Evolutionary conservation across 2,113 vertebrate genomes (phyloP), one percentile per base, ranked within the genome.

Genomic region (Sardina pilchardus): DNA sequence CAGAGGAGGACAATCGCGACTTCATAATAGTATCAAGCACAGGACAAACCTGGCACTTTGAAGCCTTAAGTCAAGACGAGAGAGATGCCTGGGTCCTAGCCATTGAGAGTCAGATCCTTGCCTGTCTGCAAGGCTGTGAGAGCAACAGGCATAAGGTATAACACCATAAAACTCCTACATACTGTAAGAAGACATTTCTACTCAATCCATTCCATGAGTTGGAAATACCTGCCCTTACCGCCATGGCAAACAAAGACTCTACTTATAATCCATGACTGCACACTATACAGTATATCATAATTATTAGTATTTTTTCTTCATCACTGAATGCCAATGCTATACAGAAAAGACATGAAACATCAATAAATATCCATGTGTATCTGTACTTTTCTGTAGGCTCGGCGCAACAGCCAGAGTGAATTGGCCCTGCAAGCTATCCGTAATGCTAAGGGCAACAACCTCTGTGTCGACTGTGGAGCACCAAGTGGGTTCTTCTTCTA

Each of bases 41-140:
- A 0, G 98, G 98, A 34, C 98, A 99, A 95, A 98, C 95, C 1
- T 99, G 98, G 98, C 97, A 99, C 92, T 99, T 99, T 0, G 98
- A 99, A 92, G 97, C 98, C 0, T 89, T 93, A 90, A 98, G 95
- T 90, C 96, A 96, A 59, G 98, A 99, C 91, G 98, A 99, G 24
- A 93, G 98, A 1, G 98, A 99, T 45, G 94, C 96, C 10, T 99
- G 98, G 98, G 98, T 99, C 67, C 93, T 96, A 36, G 98, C 97
- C 30, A 99, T 99, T 1, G 97, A 99, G 91, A 98, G 97, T 90
- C 98, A 99, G 94, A 99, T 99, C 92, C 94, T 99, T 84, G 98
- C 98, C 67, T 98, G 98, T 90, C 95, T 99, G 86, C 98, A 99
- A 88, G 96, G 97, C 92, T 99, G 98, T 30, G 98, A 98, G 91